Conservation (phyloP, 2,113 vertebrate genomes). For the Puffinus mauretanicus region DNA sequence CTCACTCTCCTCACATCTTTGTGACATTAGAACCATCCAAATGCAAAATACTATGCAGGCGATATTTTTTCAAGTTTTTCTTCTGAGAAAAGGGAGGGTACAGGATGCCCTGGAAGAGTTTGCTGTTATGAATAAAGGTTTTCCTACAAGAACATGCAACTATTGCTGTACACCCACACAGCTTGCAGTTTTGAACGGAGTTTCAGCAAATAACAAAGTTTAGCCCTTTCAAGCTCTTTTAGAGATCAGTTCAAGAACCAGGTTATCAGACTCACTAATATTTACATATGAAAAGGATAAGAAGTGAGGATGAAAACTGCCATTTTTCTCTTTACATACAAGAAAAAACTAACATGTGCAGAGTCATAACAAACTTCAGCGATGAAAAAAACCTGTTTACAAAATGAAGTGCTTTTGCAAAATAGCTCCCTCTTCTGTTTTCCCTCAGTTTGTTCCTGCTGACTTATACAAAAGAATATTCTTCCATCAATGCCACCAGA, state of each 20-base stretch:
- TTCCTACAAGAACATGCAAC: not conserved
- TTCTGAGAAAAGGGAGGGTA: not conserved
- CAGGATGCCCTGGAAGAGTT: not conserved
- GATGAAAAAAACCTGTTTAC: not conserved
- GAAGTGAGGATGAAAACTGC: not conserved
- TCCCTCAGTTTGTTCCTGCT: not conserved
- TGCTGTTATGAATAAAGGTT: slow-evolving; percentile 32
- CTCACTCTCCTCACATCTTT: not conserved
- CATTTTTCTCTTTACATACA: not conserved
- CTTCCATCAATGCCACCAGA: not conserved
- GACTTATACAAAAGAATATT: not conserved
- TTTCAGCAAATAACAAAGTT: slow-evolving; percentile 1
- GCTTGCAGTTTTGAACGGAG: not conserved
- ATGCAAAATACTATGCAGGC: not conserved
- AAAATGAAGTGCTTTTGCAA: not conserved
- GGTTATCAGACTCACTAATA: not conserved
- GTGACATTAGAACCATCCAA: not conserved
- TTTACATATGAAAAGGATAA: not conserved
- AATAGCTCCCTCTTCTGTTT: not conserved
- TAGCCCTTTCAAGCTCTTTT: not conserved
- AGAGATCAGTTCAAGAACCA: not conserved
- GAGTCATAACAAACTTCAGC: not conserved
- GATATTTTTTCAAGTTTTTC: not conserved
- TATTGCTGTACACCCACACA: not conserved
- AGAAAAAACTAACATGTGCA: not conserved